These are phyloP conservation scores for Toxostoma redivivum DNA, from an alignment of 2,113 vertebrate species.

Conservation along the genomic window DNA sequence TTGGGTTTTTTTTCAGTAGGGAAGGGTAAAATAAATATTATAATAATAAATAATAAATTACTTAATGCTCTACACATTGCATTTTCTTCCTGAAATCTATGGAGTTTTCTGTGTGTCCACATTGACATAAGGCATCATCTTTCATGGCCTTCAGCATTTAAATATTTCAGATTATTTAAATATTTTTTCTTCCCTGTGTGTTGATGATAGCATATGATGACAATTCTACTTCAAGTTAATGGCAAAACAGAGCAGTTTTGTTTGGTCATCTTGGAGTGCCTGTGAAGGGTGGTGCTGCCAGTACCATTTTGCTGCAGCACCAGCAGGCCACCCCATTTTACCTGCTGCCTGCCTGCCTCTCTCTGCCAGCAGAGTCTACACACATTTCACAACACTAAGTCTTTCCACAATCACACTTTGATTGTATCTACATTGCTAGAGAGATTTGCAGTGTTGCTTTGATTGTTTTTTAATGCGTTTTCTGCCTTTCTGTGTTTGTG, in stretches of 20 bases:
- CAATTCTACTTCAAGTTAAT: not conserved
- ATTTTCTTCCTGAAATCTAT: not conserved
- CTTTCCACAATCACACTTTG: not conserved
- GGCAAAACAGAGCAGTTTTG: not conserved
- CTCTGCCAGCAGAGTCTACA: not conserved
- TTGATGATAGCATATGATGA: not conserved
- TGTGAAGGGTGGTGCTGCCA: not conserved
- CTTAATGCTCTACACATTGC: not conserved
- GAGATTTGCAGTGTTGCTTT: not conserved
- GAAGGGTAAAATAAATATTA: not conserved
- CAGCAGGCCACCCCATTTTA: not conserved
- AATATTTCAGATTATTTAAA: not conserved
- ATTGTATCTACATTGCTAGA: not conserved
- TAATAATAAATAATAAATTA: not conserved
- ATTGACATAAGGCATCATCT: accelerated
- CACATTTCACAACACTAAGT: not conserved
- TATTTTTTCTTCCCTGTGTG: not conserved
- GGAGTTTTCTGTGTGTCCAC: not conserved
- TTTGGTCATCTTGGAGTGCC: not conserved
- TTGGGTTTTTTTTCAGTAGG: not conserved
- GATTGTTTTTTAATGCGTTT: not conserved
- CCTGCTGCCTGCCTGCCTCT: not conserved
- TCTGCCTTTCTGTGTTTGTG: not conserved
- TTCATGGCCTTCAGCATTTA: not conserved
- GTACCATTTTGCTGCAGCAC: not conserved